A percentile compares a stretch with the other conserved stretches of the same genome.
Evolutionary conservation across 2,797 vertebrate species (phyloP).

Genomic region (Ctenopoma kingsleyae): DNA sequence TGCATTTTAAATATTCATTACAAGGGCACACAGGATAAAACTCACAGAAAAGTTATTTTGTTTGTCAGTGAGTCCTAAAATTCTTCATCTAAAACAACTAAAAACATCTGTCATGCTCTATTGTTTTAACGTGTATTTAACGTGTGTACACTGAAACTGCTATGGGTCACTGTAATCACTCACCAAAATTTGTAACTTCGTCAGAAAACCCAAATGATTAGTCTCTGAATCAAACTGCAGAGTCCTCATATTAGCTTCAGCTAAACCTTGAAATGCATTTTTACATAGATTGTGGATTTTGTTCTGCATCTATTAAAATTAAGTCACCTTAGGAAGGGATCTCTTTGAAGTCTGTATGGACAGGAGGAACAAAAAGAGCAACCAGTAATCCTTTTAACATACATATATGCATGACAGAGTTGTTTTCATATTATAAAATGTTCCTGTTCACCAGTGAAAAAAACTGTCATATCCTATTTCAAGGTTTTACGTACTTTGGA

Average conservation of each 20-base stretch:
- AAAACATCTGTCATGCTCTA: neutral
- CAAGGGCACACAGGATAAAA: neutral
- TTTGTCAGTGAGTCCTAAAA: neutral
- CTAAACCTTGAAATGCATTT: constrained; percentile 14
- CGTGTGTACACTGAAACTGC: too few species aligned
- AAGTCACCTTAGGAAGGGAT: constrained; percentile 3
- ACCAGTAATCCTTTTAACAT: neutral
- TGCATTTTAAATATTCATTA: neutral
- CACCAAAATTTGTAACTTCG: constrained; percentile 12
- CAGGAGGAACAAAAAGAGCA: neutral
- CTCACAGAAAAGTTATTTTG: neutral
- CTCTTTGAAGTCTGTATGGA: neutral
- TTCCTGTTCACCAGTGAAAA: neutral
- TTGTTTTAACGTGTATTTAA: too few species aligned
- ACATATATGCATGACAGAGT: neutral
- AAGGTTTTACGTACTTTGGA: neutral
- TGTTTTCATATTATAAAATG: neutral
- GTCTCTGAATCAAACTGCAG: constrained; percentile 22
- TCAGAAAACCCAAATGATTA: constrained; percentile 22
- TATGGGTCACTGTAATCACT: too few species aligned
- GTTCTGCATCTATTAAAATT: constrained; percentile 6
- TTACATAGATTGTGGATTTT: neutral
- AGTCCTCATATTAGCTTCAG: constrained; percentile 18
- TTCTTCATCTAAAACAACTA: neutral
- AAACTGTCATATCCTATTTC: neutral